A percentile compares a stretch with the other conserved stretches of the same genome.
Evolutionary conservation across 35 echinoderm and acorn worm species (phyloP).

Genomic region (Ptychodera flava): DNA sequence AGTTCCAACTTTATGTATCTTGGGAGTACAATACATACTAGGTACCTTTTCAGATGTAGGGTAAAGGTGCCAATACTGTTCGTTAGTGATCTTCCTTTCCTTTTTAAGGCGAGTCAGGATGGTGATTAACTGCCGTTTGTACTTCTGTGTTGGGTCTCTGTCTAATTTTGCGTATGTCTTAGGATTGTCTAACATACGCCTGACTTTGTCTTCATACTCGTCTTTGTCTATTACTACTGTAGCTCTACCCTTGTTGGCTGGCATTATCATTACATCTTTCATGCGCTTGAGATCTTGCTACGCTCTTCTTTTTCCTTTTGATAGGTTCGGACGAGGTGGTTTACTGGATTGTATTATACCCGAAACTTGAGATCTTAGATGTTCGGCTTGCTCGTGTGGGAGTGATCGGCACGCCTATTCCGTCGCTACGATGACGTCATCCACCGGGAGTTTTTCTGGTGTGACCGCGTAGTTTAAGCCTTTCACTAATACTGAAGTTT

Average conservation of each 20-base stretch:
- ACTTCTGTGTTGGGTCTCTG: constrained; percentile 16
- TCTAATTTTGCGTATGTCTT: constrained; percentile 13
- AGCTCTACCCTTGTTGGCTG: constrained; percentile 36
- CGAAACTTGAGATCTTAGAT: constrained; percentile 13
- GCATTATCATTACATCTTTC: constrained; percentile 25
- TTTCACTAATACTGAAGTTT: constrained; percentile 11
- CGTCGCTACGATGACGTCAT: constrained; percentile 25
- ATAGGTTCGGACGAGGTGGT: constrained; percentile 27
- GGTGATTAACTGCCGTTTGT: constrained; percentile 22
- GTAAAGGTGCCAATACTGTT: constrained; percentile 17
- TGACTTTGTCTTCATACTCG: neutral
- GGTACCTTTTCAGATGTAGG: constrained; percentile 13
- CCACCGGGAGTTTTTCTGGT: constrained; percentile 17
- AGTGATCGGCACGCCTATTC: constrained; percentile 5
- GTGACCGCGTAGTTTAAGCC: constrained; percentile 42
- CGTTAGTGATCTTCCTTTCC: constrained; percentile 16
- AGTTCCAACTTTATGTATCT: neutral
- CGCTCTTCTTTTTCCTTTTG: constrained; percentile 18
- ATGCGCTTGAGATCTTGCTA: constrained; percentile 15
- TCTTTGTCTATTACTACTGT: constrained; percentile 28
- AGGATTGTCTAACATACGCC: constrained; percentile 3
- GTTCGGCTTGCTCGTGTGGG: neutral
- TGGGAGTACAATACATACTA: constrained; percentile 19
- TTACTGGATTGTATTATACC: constrained; percentile 14
- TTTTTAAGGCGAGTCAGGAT: constrained; percentile 18